phyloP scores from a whole-genome alignment of 2,797 vertebrate species.

The Pipistrellus nathusii region DNA sequence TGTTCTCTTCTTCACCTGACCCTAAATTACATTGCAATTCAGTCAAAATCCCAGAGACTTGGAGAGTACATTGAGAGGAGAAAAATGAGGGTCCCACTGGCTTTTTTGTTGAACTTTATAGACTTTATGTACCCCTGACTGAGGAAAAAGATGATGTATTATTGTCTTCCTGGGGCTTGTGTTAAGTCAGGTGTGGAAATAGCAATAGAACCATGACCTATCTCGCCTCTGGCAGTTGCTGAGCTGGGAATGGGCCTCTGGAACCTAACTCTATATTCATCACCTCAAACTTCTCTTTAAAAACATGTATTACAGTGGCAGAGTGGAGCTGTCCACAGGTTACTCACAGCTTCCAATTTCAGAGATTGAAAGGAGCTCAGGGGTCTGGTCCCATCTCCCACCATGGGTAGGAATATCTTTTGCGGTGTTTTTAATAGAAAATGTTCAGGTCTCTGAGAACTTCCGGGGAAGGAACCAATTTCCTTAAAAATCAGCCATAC shows the following conservation, averaged over 20 bases:
- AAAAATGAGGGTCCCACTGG: constrained; percentile 70
- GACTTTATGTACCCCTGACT: constrained; percentile 75
- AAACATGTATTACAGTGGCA: constrained; percentile 57
- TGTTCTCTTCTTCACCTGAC: constrained; percentile 32
- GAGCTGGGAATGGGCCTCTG: constrained; percentile 26
- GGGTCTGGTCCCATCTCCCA: constrained; percentile 31
- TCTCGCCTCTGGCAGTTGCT: constrained; percentile 61
- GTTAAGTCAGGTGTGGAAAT: constrained; percentile 80
- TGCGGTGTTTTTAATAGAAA: constrained; percentile 37
- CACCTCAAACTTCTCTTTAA: constrained; percentile 61
- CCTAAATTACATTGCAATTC: constrained; percentile 73
- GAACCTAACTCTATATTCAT: constrained; percentile 53
- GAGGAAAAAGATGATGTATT: constrained; percentile 75
- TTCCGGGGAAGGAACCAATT: background rate
- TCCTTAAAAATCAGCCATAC: constrained; percentile 39
- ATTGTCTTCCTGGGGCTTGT: constrained; percentile 74
- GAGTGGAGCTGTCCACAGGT: constrained; percentile 47
- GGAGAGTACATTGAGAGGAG: constrained; percentile 58
- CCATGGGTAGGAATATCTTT: constrained; percentile 13
- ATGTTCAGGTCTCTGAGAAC: constrained; percentile 11
- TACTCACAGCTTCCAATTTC: constrained; percentile 65
- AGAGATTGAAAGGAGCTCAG: constrained; percentile 54
- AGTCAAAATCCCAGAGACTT: constrained; percentile 67
- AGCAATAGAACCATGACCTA: constrained; percentile 65
- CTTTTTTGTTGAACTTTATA: constrained; percentile 73